Evolutionary conservation across 1,140 invertebrate species (phyloP), one percentile per base, ranked within the genome.

Genomic region (Drosophila ananassae): DNA sequence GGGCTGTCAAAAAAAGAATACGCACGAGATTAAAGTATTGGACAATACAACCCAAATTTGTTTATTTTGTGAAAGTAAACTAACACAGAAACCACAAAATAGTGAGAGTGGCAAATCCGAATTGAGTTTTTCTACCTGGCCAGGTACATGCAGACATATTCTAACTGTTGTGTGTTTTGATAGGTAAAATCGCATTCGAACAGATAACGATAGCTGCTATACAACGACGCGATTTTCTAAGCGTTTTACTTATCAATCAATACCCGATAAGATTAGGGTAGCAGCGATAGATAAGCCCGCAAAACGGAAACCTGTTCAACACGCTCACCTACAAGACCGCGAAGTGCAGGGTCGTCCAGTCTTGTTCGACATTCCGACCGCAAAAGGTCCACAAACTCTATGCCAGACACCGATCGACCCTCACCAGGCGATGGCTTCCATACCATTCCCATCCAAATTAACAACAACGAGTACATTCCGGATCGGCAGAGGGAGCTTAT

Each of bases 261-360:
- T 71, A 52, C 17, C 56, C 68, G 81, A 84, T 84, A 84, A 87
- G 82, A 81, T 85, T 74, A 57, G 54, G 66, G 46, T 13, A 22
- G 28, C 21, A 8, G 30, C 60, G 6, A 81, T 74, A 59, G 77
- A 64, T 84, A 77, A 69, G 12, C 51, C 39, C 47, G 37, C 24
- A 22, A 21, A 47, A 67, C 44, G 32, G 13, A 41, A 48, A 82
- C 71, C 64, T 67, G 54, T 78, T 58, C 73, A 28, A 73, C 56
- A 55, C 30, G 39, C 10, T 55, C 51, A 17, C 34, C 61, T 32
- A 25, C 1, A 54, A 52, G 48, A 41, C 24, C 63, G 37, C 24
- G 7, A 46, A 50, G 22, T 44, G 51, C 54, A 46, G 28, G 52
- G 3, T 48, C 9, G 10, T 6, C 41, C 50, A 85, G 81, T 87